phyloP scores from a whole-genome alignment of 1,140 invertebrate species.

The Oncopodura yosiiana region DNA sequence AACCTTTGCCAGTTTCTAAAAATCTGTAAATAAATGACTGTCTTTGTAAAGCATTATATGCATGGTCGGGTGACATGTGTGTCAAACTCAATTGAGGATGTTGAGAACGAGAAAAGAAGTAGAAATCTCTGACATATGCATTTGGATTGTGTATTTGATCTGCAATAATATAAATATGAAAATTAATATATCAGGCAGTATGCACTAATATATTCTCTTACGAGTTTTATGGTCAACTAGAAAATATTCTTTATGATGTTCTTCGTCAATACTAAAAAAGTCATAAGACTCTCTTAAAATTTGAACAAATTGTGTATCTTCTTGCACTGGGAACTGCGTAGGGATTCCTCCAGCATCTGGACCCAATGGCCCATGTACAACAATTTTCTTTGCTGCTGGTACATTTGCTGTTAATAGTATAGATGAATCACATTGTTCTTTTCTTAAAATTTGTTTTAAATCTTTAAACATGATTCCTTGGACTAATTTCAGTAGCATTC shows the following conservation, averaged over 20 bases:
- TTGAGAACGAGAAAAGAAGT: constrained; percentile 97
- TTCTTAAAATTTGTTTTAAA: constrained; percentile 93
- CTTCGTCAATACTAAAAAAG: constrained; percentile 92
- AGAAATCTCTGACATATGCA: constrained; percentile 91
- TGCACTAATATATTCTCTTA: constrained; percentile 50
- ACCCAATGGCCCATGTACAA: constrained; percentile 87
- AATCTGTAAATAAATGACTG: constrained; percentile 91
- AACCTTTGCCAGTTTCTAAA: constrained; percentile 85
- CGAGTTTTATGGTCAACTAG: constrained; percentile 96
- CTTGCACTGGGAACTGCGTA: constrained; percentile 95
- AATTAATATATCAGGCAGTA: too few relatives aligned
- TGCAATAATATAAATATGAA: constrained; percentile 41
- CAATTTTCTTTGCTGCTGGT: constrained; percentile 96
- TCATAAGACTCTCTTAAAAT: constrained; percentile 91
- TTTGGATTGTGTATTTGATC: constrained; percentile 90
- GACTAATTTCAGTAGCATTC: constrained; percentile 83
- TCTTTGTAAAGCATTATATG: constrained; percentile 80
- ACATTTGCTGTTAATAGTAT: constrained; percentile 96
- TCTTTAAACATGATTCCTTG: constrained; percentile 99
- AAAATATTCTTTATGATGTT: constrained; percentile 80
- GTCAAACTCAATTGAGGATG: constrained; percentile 94
- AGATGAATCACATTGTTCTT: constrained; percentile 97
- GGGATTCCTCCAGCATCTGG: constrained; percentile 88
- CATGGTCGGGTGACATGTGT: constrained; percentile 83
- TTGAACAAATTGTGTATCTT: constrained; percentile 96